These are phyloP conservation scores for Cryptocephalus moraei DNA, from an alignment of 2,888 invertebrate genomes.

Conservation along the genomic window DNA sequence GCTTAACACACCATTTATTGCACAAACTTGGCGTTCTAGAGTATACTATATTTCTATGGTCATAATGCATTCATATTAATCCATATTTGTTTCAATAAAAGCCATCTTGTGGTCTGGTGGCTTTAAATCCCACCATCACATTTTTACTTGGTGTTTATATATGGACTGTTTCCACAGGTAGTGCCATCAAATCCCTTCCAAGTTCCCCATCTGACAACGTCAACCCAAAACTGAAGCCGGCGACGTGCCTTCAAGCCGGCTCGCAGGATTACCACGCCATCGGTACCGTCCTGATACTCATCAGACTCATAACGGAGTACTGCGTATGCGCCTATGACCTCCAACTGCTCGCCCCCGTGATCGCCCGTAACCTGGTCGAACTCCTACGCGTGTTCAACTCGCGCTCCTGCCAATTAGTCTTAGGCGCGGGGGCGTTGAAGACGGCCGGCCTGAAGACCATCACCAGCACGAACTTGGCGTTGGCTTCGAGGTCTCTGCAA, in stretches of 20 bases:
- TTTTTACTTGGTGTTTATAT: not conserved
- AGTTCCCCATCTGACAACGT: slow-evolving; percentile 34
- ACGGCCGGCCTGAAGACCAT: slow-evolving; percentile 91
- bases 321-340: slow-evolving; percentile 72
- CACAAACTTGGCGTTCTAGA: too few relatives aligned
- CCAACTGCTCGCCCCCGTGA: slow-evolving; percentile 66
- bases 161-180: slow-evolving; percentile 23
- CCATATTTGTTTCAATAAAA: too few relatives aligned
- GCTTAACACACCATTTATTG: too few relatives aligned
- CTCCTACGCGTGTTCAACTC: slow-evolving; percentile 80
- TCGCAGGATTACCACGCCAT: slow-evolving; percentile 62
- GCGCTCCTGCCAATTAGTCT: slow-evolving; percentile 82
- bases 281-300: slow-evolving; percentile 73
- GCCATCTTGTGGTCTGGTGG: too few relatives aligned
- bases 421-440: slow-evolving; percentile 93
- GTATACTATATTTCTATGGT: too few relatives aligned
- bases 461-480: slow-evolving; percentile 85
- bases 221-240: slow-evolving; percentile 29
- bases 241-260: slow-evolving; percentile 38
- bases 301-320: slow-evolving; percentile 88
- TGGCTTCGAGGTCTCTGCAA: slow-evolving; percentile 75
- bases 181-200: slow-evolving; percentile 26
- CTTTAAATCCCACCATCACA: too few relatives aligned
- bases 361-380: slow-evolving; percentile 81
- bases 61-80: too few relatives aligned